Evolutionary conservation across 2,888 invertebrate species (phyloP).

Genomic region (Pimpla rufipes): DNA sequence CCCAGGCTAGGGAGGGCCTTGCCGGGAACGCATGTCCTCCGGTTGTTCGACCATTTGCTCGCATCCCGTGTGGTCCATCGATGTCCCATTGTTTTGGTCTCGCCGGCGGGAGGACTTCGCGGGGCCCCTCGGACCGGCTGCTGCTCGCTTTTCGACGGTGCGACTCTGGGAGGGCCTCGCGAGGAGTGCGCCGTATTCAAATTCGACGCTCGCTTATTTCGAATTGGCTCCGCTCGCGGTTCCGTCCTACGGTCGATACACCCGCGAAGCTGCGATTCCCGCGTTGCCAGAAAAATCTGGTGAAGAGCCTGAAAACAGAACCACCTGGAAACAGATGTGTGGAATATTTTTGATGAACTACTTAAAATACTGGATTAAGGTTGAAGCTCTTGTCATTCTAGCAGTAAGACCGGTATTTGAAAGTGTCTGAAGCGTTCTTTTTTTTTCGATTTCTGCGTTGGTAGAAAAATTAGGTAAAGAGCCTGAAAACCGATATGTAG

Average conservation of each 20-base stretch:
- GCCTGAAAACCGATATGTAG: too few species aligned
- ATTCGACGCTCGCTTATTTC: conserved; percentile 79
- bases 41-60: conserved; percentile 85
- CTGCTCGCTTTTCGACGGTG: conserved; percentile 31
- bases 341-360: too few species aligned
- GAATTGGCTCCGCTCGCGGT: conserved; percentile 78
- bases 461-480: too few species aligned
- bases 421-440: too few species aligned
- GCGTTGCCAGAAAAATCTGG: not conserved
- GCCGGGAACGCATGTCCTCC: conserved; percentile 84
- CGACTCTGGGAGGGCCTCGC: conserved; percentile 32
- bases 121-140: conserved; percentile 45
- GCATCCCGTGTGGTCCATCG: conserved; percentile 85
- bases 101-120: conserved; percentile 70
- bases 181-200: conserved; percentile 79
- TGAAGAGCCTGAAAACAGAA: not conserved
- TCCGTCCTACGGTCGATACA: conserved; percentile 6
- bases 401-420: too few species aligned
- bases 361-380: too few species aligned
- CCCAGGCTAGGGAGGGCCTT: conserved; percentile 72
- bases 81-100: conserved; percentile 84
- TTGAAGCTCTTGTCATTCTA: too few species aligned
- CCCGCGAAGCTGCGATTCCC: not conserved
- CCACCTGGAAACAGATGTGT: too few species aligned
- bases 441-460: too few species aligned